These are phyloP conservation scores for Philotrypesis tridentata DNA, from an alignment of 1,140 invertebrate species.

Conservation along the genomic window DNA sequence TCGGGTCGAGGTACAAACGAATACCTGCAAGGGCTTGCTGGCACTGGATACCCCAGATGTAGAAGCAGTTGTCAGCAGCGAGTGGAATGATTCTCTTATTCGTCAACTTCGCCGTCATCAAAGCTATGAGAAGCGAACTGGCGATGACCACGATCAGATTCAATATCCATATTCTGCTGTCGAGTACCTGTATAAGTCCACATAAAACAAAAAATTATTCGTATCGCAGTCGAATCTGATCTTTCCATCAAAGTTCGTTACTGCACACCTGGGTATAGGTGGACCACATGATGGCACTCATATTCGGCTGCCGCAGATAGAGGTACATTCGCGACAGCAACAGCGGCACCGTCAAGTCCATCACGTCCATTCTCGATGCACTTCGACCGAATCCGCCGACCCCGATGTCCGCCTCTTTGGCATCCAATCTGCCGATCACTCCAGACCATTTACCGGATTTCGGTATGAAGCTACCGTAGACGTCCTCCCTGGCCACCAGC, in stretches of 20 bases:
- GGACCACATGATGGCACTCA: slow-evolving; percentile 19
- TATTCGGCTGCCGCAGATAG: slow-evolving; percentile 1
- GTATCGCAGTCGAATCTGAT: too few species aligned
- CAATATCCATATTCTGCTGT: slow-evolving; percentile 17
- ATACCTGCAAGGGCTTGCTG: slow-evolving; percentile 40
- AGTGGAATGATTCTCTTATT: background rate
- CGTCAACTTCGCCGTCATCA: slow-evolving; percentile 24
- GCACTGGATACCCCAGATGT: slow-evolving; percentile 43
- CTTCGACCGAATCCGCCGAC: slow-evolving; percentile 26
- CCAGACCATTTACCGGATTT: slow-evolving; percentile 19
- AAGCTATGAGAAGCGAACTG: slow-evolving; percentile 19
- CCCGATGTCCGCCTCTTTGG: slow-evolving; percentile 19
- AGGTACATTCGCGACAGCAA: background rate
- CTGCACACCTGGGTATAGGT: slow-evolving; percentile 17
- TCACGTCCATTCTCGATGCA: slow-evolving; percentile 1
- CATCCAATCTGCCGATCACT: slow-evolving; percentile 5
- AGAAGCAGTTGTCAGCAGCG: slow-evolving; percentile 20
- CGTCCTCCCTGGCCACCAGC: background rate
- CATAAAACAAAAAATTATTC: too few species aligned
- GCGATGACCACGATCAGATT: background rate
- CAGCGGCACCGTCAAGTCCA: slow-evolving; percentile 22
- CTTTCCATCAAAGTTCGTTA: too few species aligned
- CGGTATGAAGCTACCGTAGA: background rate
- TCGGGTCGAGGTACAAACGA: background rate
- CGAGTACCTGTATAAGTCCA: slow-evolving; percentile 10